phyloP scores from a whole-genome alignment of 2,888 invertebrate species.

The Oxystoma pomonae region DNA sequence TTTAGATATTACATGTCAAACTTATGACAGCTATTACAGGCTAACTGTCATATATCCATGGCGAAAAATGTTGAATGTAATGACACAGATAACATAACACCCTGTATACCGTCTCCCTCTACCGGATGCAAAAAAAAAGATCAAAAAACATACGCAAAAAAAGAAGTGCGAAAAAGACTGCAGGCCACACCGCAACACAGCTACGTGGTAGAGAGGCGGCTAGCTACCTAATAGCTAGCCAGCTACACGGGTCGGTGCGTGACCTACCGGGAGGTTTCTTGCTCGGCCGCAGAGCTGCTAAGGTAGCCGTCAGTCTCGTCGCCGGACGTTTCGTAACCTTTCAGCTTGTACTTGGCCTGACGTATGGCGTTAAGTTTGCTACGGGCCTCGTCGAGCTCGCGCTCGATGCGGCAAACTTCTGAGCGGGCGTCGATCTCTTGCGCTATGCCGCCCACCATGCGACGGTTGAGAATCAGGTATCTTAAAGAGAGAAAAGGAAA shows the following conservation, averaged over 20 bases:
- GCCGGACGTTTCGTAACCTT: constrained; percentile 61
- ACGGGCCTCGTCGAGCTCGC: constrained; percentile 89
- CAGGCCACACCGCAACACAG: background rate
- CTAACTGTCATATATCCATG: too few species aligned
- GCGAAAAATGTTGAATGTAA: too few species aligned
- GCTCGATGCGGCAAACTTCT: constrained; percentile 90
- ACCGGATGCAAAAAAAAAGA: background rate
- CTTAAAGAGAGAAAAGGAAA: constrained; percentile 16
- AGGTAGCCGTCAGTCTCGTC: constrained; percentile 62
- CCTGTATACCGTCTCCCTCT: too few species aligned
- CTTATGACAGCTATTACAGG: too few species aligned
- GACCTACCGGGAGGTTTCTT: constrained; percentile 46
- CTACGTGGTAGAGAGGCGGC: background rate
- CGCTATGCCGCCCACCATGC: constrained; percentile 96
- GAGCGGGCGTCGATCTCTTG: constrained; percentile 90
- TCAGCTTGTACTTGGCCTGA: constrained; percentile 84
- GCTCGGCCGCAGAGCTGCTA: constrained; percentile 42
- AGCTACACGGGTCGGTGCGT: too few species aligned
- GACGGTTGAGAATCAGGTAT: constrained; percentile 81
- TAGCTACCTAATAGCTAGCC: background rate
- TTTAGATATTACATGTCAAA: too few species aligned
- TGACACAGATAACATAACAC: too few species aligned
- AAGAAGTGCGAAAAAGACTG: background rate
- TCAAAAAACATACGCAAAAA: background rate
- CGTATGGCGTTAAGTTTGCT: constrained; percentile 86